Base-by-base conservation (phyloP, 1,140 invertebrate genomes). In the Nasonia giraulti region DNA sequence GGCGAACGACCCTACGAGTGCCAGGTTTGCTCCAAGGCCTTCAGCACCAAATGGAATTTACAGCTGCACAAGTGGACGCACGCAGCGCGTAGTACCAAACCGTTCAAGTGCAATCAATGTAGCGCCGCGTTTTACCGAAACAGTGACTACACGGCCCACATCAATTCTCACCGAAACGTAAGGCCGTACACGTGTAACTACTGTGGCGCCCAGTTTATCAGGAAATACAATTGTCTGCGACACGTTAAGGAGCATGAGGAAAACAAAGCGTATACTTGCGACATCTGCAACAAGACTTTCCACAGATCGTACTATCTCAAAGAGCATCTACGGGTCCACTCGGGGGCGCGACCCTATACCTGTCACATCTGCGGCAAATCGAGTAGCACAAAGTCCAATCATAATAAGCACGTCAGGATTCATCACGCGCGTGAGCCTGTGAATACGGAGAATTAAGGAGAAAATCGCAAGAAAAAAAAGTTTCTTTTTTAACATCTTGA, bases 121-220 rank as follows among this genome's bases (percentile, higher is more conserved):
- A 96, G 96, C 89, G 96, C 96, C 69, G 96, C 97, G 20, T 97
- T 97, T 92, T 95, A 97, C 82, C 94, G 96, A 4, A 95, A 97
- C 88, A 94, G 95, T 71, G 97, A 97, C 89, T 96, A 96, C 89
- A 95, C 96, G 7, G 96, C 96, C 20, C 97, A 98, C 92, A 96
- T 97, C 95, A 96, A 97, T 91, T 95, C 96, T 40, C 97, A 97
- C 92, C 95, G 96, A 85, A 95, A 96, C 80, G 95, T 97, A 62
- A 94, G 96, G 82, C 96, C 96, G 2, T 98, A 97, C 91, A 97
- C 97, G 2, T 98, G 97, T 91, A 98, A 98, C 89, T 96, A 97
- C 91, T 99, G 98, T 91, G 98, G 97, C 40, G 97, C 97, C 74
- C 96, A 98, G 89, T 99, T 99, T 91, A 98, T 98, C 80, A 95